Evolutionary conservation across 2,113 vertebrate species (phyloP), one percentile per base, ranked within the genome.

Genomic region (Columba janthina): DNA sequence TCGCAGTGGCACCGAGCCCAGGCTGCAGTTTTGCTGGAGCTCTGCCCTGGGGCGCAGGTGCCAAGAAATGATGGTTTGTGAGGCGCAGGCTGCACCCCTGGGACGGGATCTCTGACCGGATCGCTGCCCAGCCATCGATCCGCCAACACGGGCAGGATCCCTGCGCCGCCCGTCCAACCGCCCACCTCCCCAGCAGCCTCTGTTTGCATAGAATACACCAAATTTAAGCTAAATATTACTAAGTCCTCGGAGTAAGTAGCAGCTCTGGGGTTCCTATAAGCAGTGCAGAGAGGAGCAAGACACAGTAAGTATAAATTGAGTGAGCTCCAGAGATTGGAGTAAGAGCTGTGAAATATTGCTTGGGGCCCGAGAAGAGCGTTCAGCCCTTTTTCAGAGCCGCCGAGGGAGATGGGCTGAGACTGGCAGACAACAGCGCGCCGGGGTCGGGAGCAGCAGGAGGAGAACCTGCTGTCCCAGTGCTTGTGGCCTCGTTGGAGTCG

Each of bases 341-440:
- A 66, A 73, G 94, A 74, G 90, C 88, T 88, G 88, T 85, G 79
- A 93, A 94, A 86, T 93, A 90, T 88, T 90, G 88, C 93, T 91
- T 42, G 19, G 38, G 90, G 95, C 93, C 46, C 0, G 0, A 92
- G 89, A 56, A 40, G 65, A 64, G 79, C 21, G 2, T 64, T 64
- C 82, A 91, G 88, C 96, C 94, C 91, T 95, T 86, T 97, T 97
- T 91, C 81, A 19, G 90, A 76, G 89, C 36, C 28, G 34, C 89
- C 91, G 71, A 58, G 95, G 91, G 93, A 93, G 85, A 34, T 28
- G 6, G 91, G 82, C 32, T 9, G 81, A 62, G 89, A 32, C 64
- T 70, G 94, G 74, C 89, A 85, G 91, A 28, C 20, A 8, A 10
- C 78, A 71, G 79, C 6, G 0, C 15, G 1, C 61, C 3, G 5